phyloP scores from a whole-genome alignment of 2,888 invertebrate species.

The Augiades crinisus region DNA sequence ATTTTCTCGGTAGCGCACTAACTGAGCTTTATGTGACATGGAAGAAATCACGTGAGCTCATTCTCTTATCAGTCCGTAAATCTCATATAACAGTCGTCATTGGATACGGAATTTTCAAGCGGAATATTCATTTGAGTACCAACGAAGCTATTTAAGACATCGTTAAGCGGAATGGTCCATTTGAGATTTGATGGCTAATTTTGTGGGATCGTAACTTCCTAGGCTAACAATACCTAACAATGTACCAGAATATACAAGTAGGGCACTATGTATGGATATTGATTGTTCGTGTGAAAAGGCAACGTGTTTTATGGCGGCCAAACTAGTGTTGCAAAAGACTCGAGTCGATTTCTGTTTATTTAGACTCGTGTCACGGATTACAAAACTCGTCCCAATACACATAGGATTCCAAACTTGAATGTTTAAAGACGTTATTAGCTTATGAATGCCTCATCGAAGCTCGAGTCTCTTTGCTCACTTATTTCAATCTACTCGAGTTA shows the following conservation, averaged over 20 bases:
- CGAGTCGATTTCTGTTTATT: too few species aligned
- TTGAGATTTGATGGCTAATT: constrained; percentile 23
- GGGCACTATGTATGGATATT: background rate
- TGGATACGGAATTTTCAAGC: constrained; percentile 11
- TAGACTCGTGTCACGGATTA: too few species aligned
- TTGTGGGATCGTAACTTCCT: constrained; percentile 15
- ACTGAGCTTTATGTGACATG: background rate
- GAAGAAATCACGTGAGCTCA: background rate
- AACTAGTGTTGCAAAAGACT: too few species aligned
- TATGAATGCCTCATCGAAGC: too few species aligned
- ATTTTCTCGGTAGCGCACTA: background rate
- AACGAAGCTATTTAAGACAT: constrained; percentile 13
- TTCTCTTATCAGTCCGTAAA: constrained; percentile 20
- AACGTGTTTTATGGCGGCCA: background rate
- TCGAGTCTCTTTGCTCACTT: too few species aligned
- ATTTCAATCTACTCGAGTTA: too few species aligned
- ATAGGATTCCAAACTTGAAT: too few species aligned
- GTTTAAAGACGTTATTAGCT: too few species aligned
- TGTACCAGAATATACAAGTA: background rate
- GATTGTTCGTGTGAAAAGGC: background rate
- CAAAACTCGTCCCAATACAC: too few species aligned
- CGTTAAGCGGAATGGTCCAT: constrained; percentile 21
- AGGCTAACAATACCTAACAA: constrained; percentile 4
- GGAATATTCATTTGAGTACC: constrained; percentile 18
- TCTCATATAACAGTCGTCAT: constrained; percentile 16